Conservation (phyloP, 2,888 invertebrate genomes). For the Sympetrum striolatum region DNA sequence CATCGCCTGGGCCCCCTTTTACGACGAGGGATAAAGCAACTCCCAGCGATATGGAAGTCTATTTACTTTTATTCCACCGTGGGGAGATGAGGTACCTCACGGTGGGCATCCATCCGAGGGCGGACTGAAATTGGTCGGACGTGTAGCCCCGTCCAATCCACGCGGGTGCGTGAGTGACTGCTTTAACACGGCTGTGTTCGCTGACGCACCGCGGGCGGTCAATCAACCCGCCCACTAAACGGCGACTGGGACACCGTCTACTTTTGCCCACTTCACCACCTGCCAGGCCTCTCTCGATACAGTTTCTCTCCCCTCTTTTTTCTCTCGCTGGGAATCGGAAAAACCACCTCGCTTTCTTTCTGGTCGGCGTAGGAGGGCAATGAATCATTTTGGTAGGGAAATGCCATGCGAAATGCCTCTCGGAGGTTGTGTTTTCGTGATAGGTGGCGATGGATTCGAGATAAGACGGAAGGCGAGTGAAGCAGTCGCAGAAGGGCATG, state of each 20-base stretch:
- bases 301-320: background rate
- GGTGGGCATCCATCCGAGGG: background rate
- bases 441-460: too few relatives aligned
- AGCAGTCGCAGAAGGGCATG: too few relatives aligned
- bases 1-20: too few relatives aligned
- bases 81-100: too few relatives aligned
- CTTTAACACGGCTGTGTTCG: constrained; percentile 4
- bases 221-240: constrained; percentile 27
- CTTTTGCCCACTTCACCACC: background rate
- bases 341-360: background rate
- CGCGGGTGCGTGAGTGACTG: background rate
- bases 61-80: too few relatives aligned
- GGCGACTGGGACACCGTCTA: background rate
- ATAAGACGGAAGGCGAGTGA: too few relatives aligned
- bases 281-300: background rate
- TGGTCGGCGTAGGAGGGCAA: too few relatives aligned
- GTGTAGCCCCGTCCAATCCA: background rate
- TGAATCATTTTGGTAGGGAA: too few relatives aligned
- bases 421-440: too few relatives aligned
- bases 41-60: too few relatives aligned
- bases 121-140: background rate
- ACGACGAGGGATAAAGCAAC: too few relatives aligned
- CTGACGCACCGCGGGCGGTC: background rate
- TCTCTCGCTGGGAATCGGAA: background rate
- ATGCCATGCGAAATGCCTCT: too few relatives aligned